Conservation (phyloP, 2,888 invertebrate species). For the Elmis aenea region DNA sequence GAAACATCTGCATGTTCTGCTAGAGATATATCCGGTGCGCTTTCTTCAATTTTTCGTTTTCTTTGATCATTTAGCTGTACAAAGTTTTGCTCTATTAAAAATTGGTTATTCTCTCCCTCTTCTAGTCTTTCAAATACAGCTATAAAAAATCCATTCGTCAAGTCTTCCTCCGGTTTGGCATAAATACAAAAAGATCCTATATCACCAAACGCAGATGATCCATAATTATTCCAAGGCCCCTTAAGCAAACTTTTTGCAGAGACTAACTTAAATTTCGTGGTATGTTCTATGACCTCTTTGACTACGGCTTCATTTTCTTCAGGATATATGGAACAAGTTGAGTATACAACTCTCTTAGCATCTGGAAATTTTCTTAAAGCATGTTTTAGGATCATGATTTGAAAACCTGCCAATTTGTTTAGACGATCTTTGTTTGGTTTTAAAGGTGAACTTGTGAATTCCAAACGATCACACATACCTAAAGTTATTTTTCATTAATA, state of each 20-base stretch:
- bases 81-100: no score
- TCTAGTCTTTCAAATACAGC: constrained; percentile 70
- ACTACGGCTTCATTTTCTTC: constrained; percentile 94
- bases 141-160: constrained; percentile 92
- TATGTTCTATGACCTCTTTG: constrained; percentile 59
- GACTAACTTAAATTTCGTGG: constrained; percentile 57
- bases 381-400: constrained; percentile 78
- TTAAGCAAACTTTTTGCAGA: constrained; percentile 57
- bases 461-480: constrained; percentile 58
- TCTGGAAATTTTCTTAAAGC: constrained; percentile 80
- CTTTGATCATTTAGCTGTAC: no score
- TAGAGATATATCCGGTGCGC: no score
- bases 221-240: constrained; percentile 64
- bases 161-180: constrained; percentile 67
- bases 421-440: constrained; percentile 50
- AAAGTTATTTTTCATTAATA: constrained; percentile 1
- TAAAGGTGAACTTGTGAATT: constrained; percentile 35
- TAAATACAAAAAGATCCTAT: constrained; percentile 74
- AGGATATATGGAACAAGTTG: constrained; percentile 87
- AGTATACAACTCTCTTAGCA: constrained; percentile 85
- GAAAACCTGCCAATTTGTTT: constrained; percentile 66
- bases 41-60: no score
- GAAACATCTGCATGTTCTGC: no score
- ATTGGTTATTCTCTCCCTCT: constrained; percentile 43
- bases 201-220: constrained; percentile 59